These are phyloP conservation scores for Bubalus kerabau DNA, from an alignment of 2,113 vertebrate genomes.

Conservation along the genomic window DNA sequence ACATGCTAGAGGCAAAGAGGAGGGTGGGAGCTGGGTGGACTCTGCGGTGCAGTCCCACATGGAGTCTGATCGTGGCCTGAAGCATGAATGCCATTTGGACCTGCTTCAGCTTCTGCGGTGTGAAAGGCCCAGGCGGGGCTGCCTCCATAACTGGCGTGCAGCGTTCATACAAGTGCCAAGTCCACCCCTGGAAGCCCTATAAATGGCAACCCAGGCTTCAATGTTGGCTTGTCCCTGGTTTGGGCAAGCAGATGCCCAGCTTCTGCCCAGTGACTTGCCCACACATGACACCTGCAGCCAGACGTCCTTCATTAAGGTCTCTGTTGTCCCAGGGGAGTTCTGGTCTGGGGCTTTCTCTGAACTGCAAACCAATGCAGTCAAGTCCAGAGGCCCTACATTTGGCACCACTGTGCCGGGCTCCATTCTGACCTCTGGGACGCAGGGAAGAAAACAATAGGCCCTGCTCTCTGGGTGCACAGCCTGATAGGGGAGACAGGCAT, in stretches of 20 bases:
- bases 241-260: background rate
- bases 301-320: background rate
- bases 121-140: background rate
- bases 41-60: background rate
- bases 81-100: background rate
- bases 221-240: background rate
- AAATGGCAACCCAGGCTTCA: constrained; percentile 11
- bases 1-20: background rate
- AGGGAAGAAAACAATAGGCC: background rate
- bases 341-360: background rate
- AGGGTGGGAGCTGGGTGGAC: background rate
- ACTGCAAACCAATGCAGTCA: background rate
- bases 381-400: background rate
- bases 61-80: background rate
- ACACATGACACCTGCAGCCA: background rate
- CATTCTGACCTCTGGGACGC: background rate
- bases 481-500: background rate
- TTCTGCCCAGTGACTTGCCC: background rate
- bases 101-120: background rate
- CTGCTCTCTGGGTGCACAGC: background rate
- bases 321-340: background rate
- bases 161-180: background rate
- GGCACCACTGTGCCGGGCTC: background rate
- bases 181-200: constrained; percentile 31
- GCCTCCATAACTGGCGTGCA: background rate